Evolutionary conservation across 2,113 vertebrate species (phyloP), one percentile per base, ranked within the genome.

Genomic region (Rhegmatorhina hoffmannsi): DNA sequence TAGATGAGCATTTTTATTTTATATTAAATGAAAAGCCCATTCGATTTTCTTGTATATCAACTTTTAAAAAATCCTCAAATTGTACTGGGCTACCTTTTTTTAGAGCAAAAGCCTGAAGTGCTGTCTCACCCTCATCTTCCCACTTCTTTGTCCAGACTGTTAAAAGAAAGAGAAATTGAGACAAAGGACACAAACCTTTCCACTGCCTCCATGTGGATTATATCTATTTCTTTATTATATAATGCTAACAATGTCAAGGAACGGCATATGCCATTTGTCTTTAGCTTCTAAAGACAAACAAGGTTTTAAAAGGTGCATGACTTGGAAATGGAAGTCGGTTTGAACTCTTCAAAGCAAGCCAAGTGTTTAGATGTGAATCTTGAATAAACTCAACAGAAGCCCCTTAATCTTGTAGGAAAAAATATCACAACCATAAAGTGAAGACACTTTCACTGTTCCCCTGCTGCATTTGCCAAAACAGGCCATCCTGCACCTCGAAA

Each of bases 181-280:
- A 90, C 59, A 75, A 92, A 89, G 83, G 56, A 89, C 47, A 81
- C 62, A 82, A 92, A 90, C 69, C 25, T 87, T 95, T 34, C 43
- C 31, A 70, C 5, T 76, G 50, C 46, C 52, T 82, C 38, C 40
- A 85, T 16, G 72, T 33, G 17, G 29, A 63, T 40, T 13, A 64
- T 44, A 93, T 15, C 28, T 23, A 15, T 76, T 90, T 84, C 64
- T 74, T 90, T 75, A 73, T 88, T 70, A 38, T 56, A 84, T 29
- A 47, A 7, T 58, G 55, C 26, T 64, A 81, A 78, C 75, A 90
- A 78, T 23, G 46, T 75, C 33, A 70, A 28, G 33, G 56, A 89
- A 81, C 58, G 31, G 44, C 56, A 81, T 1, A 1, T 34, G 25
- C 24, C 17, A 8, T 40, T n/a, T n/a, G n/a, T n/a, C n/a, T n/a